Evolutionary conservation across 1,140 invertebrate species (phyloP), one percentile per base, ranked within the genome.

Genomic region (Drosophila bocqueti): DNA sequence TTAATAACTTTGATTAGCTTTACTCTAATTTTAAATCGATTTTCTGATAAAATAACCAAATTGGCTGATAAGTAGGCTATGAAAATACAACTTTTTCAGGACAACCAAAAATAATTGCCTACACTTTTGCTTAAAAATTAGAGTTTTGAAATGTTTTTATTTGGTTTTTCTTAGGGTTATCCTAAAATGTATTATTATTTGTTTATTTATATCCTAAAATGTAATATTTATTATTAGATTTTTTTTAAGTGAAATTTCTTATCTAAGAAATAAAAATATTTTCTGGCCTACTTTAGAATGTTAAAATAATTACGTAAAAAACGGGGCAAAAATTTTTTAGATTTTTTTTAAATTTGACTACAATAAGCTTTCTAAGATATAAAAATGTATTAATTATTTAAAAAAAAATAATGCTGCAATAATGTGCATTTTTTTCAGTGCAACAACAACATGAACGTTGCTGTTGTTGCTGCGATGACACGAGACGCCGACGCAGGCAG

Each of bases 401-500:
- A 24, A 24, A 24, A 24, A 24, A 24, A 24, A 47, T 47, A 47
- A 13, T 1, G 0, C 9, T 24, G 6, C 10, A 31, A 9, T n/a
- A 18, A 1, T n/a, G 5, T 43, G 13, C 1, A 6, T 54, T 69
- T 45, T 15, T 45, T 7, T 38, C 47, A 67, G 47, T 69, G 66
- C 64, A 68, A 67, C 79, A 67, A 50, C 75, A 76, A 68, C 66
- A 49, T 38, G 13, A 64, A 66, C 57, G 61, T 10, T 64, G 69
- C 40, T 52, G 24, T 54, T 59, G 69, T 50, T 71, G 65, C 49
- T 75, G 67, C 68, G 77, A 78, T 79, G 80, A 81, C 68, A 87
- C 74, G 69, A 82, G 63, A 79, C 59, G 54, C 46, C 42, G 46
- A 55, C 65, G 76, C 45, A 68, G 60, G 29, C 76, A 62, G 47